phyloP scores from a whole-genome alignment of 2,797 vertebrate genomes.

The Champsocephalus gunnari region DNA sequence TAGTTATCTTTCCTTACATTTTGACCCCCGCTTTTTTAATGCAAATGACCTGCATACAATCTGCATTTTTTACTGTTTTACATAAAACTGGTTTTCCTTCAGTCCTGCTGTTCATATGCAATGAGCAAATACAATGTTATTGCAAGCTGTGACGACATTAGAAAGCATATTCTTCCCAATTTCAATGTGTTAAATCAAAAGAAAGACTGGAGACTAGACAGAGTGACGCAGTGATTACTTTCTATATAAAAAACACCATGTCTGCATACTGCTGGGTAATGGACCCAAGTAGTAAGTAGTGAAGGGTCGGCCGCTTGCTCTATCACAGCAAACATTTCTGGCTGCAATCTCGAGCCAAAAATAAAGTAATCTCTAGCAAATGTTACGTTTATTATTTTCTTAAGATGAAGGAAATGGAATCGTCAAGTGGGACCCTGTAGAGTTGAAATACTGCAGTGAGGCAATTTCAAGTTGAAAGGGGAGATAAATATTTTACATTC shows the following conservation, averaged over 20 bases:
- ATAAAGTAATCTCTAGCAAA: constrained; percentile 46
- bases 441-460: constrained; percentile 32
- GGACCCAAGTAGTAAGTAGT: neutral
- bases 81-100: neutral
- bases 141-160: constrained; percentile 6
- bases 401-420: constrained; percentile 49
- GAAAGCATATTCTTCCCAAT: neutral
- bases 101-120: neutral
- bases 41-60: neutral
- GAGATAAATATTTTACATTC: neutral
- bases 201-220: neutral
- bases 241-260: constrained; percentile 11
- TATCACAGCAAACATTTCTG: constrained; percentile 19
- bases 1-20: constrained; percentile 25
- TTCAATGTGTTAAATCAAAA: constrained; percentile 9
- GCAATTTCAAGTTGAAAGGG: constrained; percentile 45
- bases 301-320: neutral
- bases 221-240: constrained; percentile 8
- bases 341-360: constrained; percentile 10
- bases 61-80: neutral
- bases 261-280: constrained; percentile 21
- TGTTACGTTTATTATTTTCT: constrained; percentile 61
- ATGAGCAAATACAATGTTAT: neutral
- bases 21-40: neutral
- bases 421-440: constrained; percentile 6